Evolutionary conservation across 2,888 invertebrate genomes (phyloP), one percentile per base, ranked within the genome.

Genomic region (Cephus nigrinus): DNA sequence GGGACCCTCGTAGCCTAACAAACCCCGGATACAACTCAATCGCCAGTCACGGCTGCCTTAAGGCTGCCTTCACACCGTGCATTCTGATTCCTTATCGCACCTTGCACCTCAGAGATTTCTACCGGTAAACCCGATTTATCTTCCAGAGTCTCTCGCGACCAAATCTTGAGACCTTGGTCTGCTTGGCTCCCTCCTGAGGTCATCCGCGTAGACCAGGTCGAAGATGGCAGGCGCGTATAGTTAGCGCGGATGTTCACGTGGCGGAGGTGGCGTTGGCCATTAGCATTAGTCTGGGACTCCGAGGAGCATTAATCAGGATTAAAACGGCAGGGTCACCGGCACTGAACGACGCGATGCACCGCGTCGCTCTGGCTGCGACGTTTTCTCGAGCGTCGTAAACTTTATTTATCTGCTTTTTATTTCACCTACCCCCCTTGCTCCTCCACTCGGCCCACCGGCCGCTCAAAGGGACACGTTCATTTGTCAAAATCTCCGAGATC

Each of bases 231-330:
- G 40, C 40, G 40, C 4, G 40, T 40, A 40, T 40, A 40, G 40
- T 40, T 40, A 40, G 71, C 71, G n/a, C n/a, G 71, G 71, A 32
- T 71, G 4, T 71, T 31, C 71, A 32, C 30, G 71, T 11, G 15
- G 32, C 31, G 32, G 32, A 31, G 71, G 31, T 32, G 32, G 71
- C 31, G 15, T 32, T 11, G 12, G 34, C n/a, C 86, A 88, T 89
- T 86, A 87, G 90, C 88, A 89, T 90, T 89, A 89, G 88, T 85
- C 86, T 85, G 85, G 88, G 40, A 86, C 87, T 88, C 86, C 86
- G 87, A 84, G 83, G 85, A 85, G 88, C 90, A 90, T 90, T 90
- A 90, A 90, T 90, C 90, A 90, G 89, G 90, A 90, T 90, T 90
- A 90, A 15, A 89, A 88, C 84, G 84, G 86, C 83, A 82, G 82